Conservation (phyloP, 2,113 vertebrate species). For the Ammodramus savannarum region DNA sequence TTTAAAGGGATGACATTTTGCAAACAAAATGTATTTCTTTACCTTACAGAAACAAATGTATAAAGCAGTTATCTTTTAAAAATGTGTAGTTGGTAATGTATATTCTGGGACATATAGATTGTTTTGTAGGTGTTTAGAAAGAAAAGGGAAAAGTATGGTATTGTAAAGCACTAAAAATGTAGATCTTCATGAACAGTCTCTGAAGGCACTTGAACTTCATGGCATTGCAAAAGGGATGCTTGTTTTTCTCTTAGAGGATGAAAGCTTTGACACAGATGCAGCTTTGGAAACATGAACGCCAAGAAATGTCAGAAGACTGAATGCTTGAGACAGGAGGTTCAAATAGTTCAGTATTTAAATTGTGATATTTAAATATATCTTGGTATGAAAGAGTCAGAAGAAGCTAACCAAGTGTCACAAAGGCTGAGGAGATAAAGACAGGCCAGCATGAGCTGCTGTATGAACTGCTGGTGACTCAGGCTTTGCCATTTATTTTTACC, state of each 20-base stretch:
- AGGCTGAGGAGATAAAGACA: not conserved
- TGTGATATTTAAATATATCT: not conserved
- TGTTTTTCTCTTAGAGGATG: not conserved
- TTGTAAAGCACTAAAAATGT: not conserved
- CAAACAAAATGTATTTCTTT: not conserved
- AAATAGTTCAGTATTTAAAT: not conserved
- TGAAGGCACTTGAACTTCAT: not conserved
- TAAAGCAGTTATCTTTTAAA: not conserved
- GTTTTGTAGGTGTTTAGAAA: not conserved
- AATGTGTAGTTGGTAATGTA: not conserved
- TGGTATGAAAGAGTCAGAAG: not conserved
- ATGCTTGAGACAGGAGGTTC: not conserved
- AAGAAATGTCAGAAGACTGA: not conserved
- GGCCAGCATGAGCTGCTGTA: not conserved
- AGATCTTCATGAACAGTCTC: not conserved
- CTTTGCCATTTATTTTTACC: not conserved
- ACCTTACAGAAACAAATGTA: not conserved
- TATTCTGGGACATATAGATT: not conserved
- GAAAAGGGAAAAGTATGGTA: fast-evolving
- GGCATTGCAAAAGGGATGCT: not conserved
- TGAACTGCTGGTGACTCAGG: not conserved
- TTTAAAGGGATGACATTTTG: not conserved
- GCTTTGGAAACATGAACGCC: not conserved
- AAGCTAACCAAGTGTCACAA: not conserved
- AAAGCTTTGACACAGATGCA: not conserved